Evolutionary conservation across 2,113 vertebrate genomes (phyloP).

Genomic region (Gobius niger): DNA sequence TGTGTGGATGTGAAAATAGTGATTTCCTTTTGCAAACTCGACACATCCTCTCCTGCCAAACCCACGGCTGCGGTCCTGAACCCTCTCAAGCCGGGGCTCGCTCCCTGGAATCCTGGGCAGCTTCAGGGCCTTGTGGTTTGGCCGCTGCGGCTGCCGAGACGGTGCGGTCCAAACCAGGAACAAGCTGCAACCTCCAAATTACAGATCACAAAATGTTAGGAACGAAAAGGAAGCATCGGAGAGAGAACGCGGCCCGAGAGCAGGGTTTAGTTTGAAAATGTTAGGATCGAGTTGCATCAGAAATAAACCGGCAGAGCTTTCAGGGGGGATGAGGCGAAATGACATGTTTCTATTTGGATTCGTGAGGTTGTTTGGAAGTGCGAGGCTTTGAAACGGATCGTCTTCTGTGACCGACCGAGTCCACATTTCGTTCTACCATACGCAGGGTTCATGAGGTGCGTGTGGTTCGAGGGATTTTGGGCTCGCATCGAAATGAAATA

Average conservation of each 20-base stretch:
- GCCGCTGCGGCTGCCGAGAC: constrained; percentile 38
- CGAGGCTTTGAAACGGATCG: too few relatives aligned
- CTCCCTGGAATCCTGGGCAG: constrained; percentile 59
- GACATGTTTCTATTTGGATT: not conserved
- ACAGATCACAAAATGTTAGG: constrained; percentile 37
- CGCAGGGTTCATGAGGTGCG: too few relatives aligned
- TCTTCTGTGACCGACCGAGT: too few relatives aligned
- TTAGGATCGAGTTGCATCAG: not conserved
- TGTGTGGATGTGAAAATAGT: not conserved
- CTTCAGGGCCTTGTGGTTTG: constrained; percentile 58
- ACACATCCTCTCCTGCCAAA: constrained; percentile 12
- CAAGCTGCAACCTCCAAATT: constrained; percentile 50
- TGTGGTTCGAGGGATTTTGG: too few relatives aligned
- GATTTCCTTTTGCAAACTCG: constrained; percentile 8
- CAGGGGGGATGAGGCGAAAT: not conserved
- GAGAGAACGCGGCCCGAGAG: constrained; percentile 4
- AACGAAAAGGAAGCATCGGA: constrained; percentile 20
- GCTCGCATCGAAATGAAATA: too few relatives aligned
- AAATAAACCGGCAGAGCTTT: constrained; percentile 1
- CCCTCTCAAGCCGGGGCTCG: constrained; percentile 30
- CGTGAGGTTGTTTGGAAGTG: not conserved
- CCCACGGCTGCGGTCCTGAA: constrained; percentile 35
- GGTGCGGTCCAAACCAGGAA: constrained; percentile 51
- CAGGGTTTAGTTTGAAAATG: not conserved
- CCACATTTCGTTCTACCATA: too few relatives aligned